These are phyloP conservation scores for Plagodis pulveraria DNA, from an alignment of 2,888 invertebrate genomes.

Conservation along the genomic window DNA sequence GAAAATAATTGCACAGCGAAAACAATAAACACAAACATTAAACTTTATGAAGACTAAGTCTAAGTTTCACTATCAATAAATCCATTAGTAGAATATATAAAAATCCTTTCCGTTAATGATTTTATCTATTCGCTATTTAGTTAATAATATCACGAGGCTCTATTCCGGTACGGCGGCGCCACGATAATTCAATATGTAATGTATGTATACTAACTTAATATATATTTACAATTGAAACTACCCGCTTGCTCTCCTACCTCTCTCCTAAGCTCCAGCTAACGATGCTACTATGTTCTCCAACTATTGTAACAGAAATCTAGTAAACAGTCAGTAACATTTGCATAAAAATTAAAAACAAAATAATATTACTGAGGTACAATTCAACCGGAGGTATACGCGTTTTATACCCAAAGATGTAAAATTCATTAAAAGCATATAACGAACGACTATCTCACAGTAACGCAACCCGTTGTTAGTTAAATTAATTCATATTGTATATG, in stretches of 20 bases:
- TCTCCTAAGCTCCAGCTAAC: constrained; percentile 74
- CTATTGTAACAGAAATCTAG: constrained; percentile 39
- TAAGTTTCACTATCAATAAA: constrained; percentile 82
- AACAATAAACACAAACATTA: constrained; percentile 79
- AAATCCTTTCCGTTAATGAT: constrained; percentile 83
- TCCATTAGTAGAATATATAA: constrained; percentile 84
- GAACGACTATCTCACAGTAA: constrained; percentile 43
- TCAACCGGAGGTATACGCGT: constrained; percentile 73
- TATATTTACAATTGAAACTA: constrained; percentile 82
- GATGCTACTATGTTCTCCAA: constrained; percentile 25
- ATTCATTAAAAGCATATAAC: constrained; percentile 37
- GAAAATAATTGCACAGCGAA: constrained; percentile 81
- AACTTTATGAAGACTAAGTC: constrained; percentile 67
- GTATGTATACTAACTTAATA: constrained; percentile 72
- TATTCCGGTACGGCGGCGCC: constrained; percentile 66
- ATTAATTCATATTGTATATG: constrained; percentile 39
- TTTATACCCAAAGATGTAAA: constrained; percentile 43
- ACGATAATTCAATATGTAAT: constrained; percentile 67
- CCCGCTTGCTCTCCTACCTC: constrained; percentile 71
- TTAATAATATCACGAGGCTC: constrained; percentile 84
- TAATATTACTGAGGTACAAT: constrained; percentile 81
- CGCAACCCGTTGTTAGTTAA: constrained; percentile 43
- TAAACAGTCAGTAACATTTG: constrained; percentile 69
- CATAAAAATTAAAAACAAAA: constrained; percentile 80
- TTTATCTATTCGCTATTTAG: constrained; percentile 82